Evolutionary conservation across 2,113 vertebrate genomes (phyloP), one percentile per base, ranked within the genome.

Genomic region (Condylura cristata): DNA sequence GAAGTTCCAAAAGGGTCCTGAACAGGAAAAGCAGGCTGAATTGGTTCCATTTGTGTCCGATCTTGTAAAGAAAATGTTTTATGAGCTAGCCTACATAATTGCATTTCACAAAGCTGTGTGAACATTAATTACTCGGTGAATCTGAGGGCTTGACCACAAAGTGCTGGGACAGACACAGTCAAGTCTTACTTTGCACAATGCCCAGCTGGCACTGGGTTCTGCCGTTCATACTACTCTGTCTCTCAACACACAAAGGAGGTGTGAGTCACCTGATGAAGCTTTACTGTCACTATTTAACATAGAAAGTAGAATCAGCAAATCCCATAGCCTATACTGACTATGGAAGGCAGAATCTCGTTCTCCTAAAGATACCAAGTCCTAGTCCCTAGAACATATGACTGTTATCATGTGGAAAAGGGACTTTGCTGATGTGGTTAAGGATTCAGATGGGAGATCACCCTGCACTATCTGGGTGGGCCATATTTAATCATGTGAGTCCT

Each of bases 281-380:
- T 97, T 94, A 65, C 95, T 93, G 93, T 97, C 92, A 93, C 90
- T 41, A 76, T 91, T 95, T 96, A 97, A 97, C 84, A 94, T 96
- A 96, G 94, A 95, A 84, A 88, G 76, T 95, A 97, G 88, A 91
- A 84, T 95, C 92, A 96, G 79, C 97, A 97, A 96, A 98, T 97
- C 95, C 95, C 96, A 97, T 66, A 84, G 30, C 85, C 90, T 96
- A 78, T 96, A 76, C 0, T 68, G 56, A 95, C 48, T 22, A 5
- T 18, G 58, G 51, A 30, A 28, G 58, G 70, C 58, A 46, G 32
- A 58, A 3, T 13, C 65, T 30, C 1, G 17, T 32, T n/a, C 63
- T 32, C 58, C 58, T 61, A 61, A 81, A 76, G 56, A 93, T 10
- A 17, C 34, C 6, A 63, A 3, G 18, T 44, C 63, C 37, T 65